Evolutionary conservation across 2,797 vertebrate genomes (phyloP), one percentile per base, ranked within the genome.

Genomic region (Percopsis omiscomaycus): DNA sequence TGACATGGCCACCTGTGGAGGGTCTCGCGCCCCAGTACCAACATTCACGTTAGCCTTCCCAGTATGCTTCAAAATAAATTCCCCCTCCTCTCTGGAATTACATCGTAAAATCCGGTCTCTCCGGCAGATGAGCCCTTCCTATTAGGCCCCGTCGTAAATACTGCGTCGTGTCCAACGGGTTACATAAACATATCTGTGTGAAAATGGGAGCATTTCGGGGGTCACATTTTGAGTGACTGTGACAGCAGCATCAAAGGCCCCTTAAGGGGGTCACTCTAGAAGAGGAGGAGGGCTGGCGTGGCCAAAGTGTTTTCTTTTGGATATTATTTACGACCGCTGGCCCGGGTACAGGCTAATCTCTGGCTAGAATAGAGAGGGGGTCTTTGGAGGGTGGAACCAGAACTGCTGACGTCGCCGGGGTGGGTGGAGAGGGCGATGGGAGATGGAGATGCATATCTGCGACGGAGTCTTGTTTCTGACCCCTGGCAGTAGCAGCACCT

Each of bases 391-490:
- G 67, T 64, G 74, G 59, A 10, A 30, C 12, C 48, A 75, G 69
- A 67, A 60, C 71, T 87, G 83, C 88, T 91, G 88, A 89, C 82
- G 42, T 79, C 69, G n/a, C 64, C 55, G 0, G n/a, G 48, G 62
- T 59, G 71, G 16, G 30, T 5, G 12, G 3, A 28, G 52, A 56
- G 59, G 65, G 14, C 64, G 51, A 65, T 69, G 3, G 53, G 52
- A 46, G 64, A 71, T 77, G 64, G 37, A 22, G 64, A 30, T 45
- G 60, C 59, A 79, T 88, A 82, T 88, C 84, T 80, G 63, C 86
- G 58, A 27, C 1, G 46, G 86, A 52, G 68, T 91, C 82, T 51
- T 47, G 84, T 92, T 91, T 90, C 91, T 71, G 77, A 70, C 58
- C 69, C 66, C 50, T 66, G 65, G 74, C 74, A 77, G 72, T 9